phyloP scores from a whole-genome alignment of 2,888 invertebrate species.

The Microdon myrmicae region DNA sequence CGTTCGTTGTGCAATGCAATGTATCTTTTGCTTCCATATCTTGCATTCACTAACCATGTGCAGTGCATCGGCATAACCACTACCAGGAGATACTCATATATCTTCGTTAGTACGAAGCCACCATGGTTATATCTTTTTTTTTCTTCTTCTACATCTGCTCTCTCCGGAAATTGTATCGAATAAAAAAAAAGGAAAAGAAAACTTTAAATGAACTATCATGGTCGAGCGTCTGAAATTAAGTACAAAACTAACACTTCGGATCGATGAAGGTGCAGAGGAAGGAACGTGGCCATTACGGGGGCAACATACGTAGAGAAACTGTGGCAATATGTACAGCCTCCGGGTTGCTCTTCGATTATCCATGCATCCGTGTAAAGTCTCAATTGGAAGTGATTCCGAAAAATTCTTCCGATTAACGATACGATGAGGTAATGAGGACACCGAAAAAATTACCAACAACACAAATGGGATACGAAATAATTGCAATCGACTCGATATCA shows the following conservation, averaged over 20 bases:
- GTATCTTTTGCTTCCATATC: conserved; percentile 26
- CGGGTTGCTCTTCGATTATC: too few relatives aligned
- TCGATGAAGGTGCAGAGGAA: too few relatives aligned
- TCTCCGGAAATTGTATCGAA: conserved; percentile 32
- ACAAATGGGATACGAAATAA: conserved; percentile 36
- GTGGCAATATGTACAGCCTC: too few relatives aligned
- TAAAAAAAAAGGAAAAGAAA: conserved; percentile 1
- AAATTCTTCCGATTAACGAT: conserved; percentile 22
- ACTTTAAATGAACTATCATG: conserved; percentile 22
- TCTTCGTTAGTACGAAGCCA: conserved; percentile 43
- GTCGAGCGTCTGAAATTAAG: conserved; percentile 39
- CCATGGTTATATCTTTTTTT: conserved; percentile 4
- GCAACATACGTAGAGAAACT: too few relatives aligned
- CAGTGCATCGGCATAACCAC: conserved; percentile 37
- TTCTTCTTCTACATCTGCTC: neutral
- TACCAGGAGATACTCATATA: conserved; percentile 44
- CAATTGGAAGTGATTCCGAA: conserved; percentile 17
- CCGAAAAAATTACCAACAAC: too few relatives aligned
- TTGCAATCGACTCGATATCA: conserved; percentile 21
- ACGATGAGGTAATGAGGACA: too few relatives aligned
- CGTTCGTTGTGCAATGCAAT: conserved; percentile 39
- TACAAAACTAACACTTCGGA: conserved; percentile 44
- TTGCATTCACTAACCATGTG: conserved; percentile 4
- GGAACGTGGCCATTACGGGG: too few relatives aligned
- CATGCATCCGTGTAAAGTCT: conserved; percentile 19